A percentile compares a stretch with the other conserved stretches of the same genome.
Conservation (phyloP, 1,140 invertebrate species). For the Drosophila pruinosa region DNA sequence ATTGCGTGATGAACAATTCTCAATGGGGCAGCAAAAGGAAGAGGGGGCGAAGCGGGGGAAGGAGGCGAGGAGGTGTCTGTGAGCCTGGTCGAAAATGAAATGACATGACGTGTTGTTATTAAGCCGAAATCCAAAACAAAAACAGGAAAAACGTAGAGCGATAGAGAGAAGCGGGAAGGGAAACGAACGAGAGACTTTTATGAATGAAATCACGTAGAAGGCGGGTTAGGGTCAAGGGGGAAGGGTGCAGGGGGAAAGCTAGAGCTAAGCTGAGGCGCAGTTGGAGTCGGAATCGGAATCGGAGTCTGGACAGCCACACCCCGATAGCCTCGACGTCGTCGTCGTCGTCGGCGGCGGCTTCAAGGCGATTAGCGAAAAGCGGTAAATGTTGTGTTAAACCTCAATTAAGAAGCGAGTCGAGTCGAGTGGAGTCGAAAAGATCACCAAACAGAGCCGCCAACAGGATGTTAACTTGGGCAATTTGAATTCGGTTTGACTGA, state of each 20-base stretch:
- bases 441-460: conserved; percentile 41
- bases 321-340: neutral
- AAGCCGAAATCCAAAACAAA: conserved; percentile 55
- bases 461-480: conserved; percentile 59
- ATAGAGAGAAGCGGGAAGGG: conserved; percentile 3
- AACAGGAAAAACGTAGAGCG: conserved; percentile 4
- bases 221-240: neutral
- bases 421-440: neutral
- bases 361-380: conserved; percentile 78
- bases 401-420: conserved; percentile 60
- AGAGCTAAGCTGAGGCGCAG: neutral
- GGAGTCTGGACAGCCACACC: conserved; percentile 17
- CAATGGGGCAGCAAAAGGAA: conserved; percentile 28
- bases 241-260: conserved; percentile 1
- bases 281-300: neutral
- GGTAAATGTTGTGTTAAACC: conserved; percentile 79
- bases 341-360: conserved; percentile 44
- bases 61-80: neutral
- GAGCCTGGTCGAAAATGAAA: conserved; percentile 51
- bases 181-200: conserved; percentile 42
- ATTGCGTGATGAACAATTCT: conserved; percentile 74
- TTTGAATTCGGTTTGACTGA: conserved; percentile 75
- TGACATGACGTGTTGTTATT: conserved; percentile 76
- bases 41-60: neutral
- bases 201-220: conserved; percentile 60